Base-by-base conservation (phyloP, 2,113 vertebrate species). In the Tichodroma muraria region DNA sequence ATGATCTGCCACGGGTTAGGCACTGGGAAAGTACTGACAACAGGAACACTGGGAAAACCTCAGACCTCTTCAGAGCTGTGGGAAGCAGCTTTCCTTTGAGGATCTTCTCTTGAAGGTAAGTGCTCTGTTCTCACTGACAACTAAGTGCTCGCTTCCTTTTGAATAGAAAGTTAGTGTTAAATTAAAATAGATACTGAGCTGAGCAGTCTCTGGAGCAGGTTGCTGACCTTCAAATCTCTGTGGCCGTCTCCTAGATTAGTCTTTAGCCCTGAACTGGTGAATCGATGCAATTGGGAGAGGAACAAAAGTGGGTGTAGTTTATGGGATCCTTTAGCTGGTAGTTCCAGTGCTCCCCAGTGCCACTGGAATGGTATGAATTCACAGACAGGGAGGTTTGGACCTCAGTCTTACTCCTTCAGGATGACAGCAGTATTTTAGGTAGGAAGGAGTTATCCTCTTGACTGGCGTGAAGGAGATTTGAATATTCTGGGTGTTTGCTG, bases 241-340 rank as follows among this genome's bases (percentile, higher is more conserved):
- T 84, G 50, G 5, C 15, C 11, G 2, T 88, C 17, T 80, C 78
- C 20, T 59, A 17, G 45, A 5, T 83, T 27, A 42, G 49, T 72
- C 53, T 79, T 57, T 24, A 82, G 42, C 38, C 44, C 52, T 84
- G 33, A 80, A 15, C 44, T 42, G 27, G 15, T 70, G 37, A 86
- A 70, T 86, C 2, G 0, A 2, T 5, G 0, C 11, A 47, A 6
- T 5, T 59, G 50, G 18, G 28, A 70, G 15, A 23, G 25, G 42
- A 57, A 45, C 35, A 59, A 63, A 66, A 63, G 12, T 15, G 31
- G 6, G 3, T 75, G 33, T 90, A 42, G 8, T 3, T 86, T 47
- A 10, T 9, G 33, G 59, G 33, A 31, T 81, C 59, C 35, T 56
- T 56, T 35, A 76, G 21, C 22, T 78, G 61, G 60, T 37, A 64